A percentile compares a stretch with the other conserved stretches of the same genome.
Evolutionary conservation across 2,113 vertebrate genomes (phyloP).

Genomic region (Caracal caracal): DNA sequence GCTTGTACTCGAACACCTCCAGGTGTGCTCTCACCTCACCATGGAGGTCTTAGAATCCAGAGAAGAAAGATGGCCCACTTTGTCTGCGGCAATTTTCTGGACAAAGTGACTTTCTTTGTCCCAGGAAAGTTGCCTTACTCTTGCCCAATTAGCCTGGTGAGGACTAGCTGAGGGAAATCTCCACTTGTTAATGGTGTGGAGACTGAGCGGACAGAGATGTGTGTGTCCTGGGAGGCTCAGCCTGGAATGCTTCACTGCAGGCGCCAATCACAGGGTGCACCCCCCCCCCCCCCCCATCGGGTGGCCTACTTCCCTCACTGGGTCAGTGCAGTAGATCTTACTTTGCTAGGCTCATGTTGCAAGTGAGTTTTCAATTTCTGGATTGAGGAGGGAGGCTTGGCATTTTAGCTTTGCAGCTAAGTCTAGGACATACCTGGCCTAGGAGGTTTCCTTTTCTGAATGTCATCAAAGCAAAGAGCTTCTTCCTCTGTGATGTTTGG

Average conservation of each 20-base stretch:
- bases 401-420: background rate
- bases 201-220: constrained; percentile 58
- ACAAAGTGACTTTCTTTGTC: constrained; percentile 52
- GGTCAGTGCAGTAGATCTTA: constrained; percentile 43
- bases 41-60: background rate
- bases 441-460: background rate
- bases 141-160: constrained; percentile 37
- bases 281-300: background rate
- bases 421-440: background rate
- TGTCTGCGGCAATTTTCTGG: background rate
- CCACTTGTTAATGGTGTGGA: constrained; percentile 61
- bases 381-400: background rate
- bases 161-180: constrained; percentile 57
- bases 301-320: constrained; percentile 69
- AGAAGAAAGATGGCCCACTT: constrained; percentile 14
- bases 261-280: background rate
- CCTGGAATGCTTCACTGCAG: constrained; percentile 51
- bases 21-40: background rate
- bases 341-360: background rate
- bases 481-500: background rate
- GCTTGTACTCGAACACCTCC: background rate
- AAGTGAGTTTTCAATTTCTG: constrained; percentile 33
- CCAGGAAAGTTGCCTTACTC: constrained; percentile 1
- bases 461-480: background rate
- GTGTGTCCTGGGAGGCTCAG: constrained; percentile 60